Base-by-base conservation (phyloP, 2,888 invertebrate genomes). In the Hedychridium roseum region DNA sequence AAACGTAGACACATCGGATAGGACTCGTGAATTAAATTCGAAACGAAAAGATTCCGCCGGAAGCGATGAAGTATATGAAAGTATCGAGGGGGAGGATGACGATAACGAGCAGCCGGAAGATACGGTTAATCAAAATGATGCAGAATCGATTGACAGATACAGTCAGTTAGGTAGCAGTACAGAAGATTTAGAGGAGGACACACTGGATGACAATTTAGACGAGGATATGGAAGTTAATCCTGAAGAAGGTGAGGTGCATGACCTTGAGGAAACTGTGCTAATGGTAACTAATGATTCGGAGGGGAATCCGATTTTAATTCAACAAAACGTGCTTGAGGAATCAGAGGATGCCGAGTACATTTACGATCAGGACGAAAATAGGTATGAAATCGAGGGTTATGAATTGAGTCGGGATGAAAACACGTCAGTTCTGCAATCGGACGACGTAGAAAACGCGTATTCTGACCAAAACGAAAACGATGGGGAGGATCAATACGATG, bases 241-340 rank as follows among this genome's bases (percentile, higher is more conserved):
- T 38, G 26, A 48, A 23, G 60, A 66, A 3, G 53, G 71, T 32
- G 65, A 68, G 35, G 64, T 74, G 26, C 73, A 74, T 39, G 67
- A 71, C 56, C 53, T 78, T 11, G 71, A 75, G 26, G 76, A 76
- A n/a, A 73, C 78, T n/a, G 77, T 78, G 9, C 54, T 78, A 11
- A 75, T 78, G 74, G 70, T 78, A 2, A 61, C 75, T 1, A 75
- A 75, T 26, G 76, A 76, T 15, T 58, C 68, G 1, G 77, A 78
- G 7, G 78, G 76, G 12, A 76, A 78, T 69, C 74, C 76, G 38
- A 78, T 78, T 46, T 62, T 78, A 21, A 76, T 78, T 35, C 72
- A 74, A 34, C 69, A 68, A 21, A 68, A 71, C 14, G 60, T 74
- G 16, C 57, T 68, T n/a, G n/a, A n/a, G n/a, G n/a, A n/a, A n/a